These are phyloP conservation scores for Akabosia matsudoensis DNA, from an alignment of 1,140 invertebrate genomes.

Conservation along the genomic window DNA sequence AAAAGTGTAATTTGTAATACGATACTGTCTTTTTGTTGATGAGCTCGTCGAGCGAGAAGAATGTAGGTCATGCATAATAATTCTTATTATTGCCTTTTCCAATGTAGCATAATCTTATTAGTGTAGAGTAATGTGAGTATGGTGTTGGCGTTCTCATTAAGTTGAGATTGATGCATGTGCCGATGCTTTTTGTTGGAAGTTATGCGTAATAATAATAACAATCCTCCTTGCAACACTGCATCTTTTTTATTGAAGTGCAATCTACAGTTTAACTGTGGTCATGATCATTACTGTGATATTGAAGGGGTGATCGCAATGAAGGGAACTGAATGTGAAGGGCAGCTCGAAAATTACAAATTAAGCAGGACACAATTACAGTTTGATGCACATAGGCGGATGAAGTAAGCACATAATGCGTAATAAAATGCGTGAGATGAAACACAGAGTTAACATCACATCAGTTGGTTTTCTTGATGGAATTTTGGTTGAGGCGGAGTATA, in stretches of 20 bases:
- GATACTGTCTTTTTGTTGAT: neutral
- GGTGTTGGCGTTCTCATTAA: neutral
- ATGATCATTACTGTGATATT: too few species aligned
- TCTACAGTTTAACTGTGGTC: neutral
- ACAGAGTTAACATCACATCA: too few species aligned
- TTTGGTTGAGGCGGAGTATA: too few species aligned
- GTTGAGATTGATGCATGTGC: too few species aligned
- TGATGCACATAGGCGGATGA: neutral
- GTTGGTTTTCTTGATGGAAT: too few species aligned
- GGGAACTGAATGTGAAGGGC: neutral
- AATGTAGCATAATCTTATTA: neutral
- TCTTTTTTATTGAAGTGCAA: too few species aligned
- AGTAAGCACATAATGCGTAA: neutral
- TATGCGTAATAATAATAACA: neutral
- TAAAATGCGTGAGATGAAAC: too few species aligned
- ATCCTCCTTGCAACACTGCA: neutral
- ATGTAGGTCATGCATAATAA: constrained; percentile 12
- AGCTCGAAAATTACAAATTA: neutral
- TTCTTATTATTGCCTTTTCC: neutral
- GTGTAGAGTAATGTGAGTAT: neutral
- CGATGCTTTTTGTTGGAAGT: too few species aligned
- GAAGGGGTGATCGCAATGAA: neutral
- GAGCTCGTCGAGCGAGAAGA: neutral
- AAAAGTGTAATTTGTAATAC: neutral
- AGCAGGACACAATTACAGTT: neutral